phyloP scores from a whole-genome alignment of 2,113 vertebrate genomes.

The Pelvicachromis taeniatus region DNA sequence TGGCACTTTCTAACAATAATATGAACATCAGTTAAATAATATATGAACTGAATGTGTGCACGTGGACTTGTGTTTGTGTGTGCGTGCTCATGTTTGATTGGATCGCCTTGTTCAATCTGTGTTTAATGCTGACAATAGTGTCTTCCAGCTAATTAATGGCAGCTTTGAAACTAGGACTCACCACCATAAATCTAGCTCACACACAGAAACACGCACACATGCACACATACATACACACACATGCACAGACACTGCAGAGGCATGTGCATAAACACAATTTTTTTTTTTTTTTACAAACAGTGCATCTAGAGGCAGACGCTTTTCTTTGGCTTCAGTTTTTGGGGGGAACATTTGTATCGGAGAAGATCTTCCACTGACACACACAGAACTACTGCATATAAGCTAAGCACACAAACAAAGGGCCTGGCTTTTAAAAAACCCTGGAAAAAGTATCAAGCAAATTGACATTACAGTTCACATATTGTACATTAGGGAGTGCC shows the following conservation, averaged over 20 bases:
- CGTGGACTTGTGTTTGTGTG: neutral
- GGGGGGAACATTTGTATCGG: neutral
- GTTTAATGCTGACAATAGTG: constrained; percentile 1
- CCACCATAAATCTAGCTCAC: neutral
- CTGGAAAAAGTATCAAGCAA: neutral
- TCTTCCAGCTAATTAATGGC: constrained; percentile 25
- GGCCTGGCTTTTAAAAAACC: neutral
- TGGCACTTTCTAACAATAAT: neutral
- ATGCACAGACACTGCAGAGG: neutral
- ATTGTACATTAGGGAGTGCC: neutral
- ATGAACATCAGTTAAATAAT: neutral
- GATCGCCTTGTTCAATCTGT: neutral
- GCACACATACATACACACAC: neutral
- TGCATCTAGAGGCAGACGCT: neutral
- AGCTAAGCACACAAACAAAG: neutral
- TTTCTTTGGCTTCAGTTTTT: constrained; percentile 25
- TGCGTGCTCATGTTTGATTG: neutral
- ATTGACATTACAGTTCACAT: neutral
- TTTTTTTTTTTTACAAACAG: constrained; percentile 2
- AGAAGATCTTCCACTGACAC: neutral
- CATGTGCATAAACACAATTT: constrained; percentile 6
- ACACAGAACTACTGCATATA: neutral
- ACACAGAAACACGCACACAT: neutral
- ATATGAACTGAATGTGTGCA: neutral
- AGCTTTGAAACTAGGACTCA: constrained; percentile 14